These are phyloP conservation scores for Littorina saxatilis DNA, from an alignment of 1,140 invertebrate species.

Conservation along the genomic window DNA sequence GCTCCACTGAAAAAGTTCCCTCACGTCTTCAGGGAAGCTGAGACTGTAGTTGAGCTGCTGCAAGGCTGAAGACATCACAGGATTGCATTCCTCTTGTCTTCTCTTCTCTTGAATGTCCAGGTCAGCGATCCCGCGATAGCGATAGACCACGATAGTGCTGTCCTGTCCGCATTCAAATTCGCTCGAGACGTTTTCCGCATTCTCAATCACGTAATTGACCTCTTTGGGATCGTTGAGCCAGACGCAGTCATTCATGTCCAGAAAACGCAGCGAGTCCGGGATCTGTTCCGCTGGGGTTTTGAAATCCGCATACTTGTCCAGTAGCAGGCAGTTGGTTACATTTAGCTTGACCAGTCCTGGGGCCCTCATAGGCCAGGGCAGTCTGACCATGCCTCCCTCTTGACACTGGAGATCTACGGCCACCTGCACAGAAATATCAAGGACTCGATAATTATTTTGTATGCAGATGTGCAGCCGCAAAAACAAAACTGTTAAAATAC, in stretches of 20 bases:
- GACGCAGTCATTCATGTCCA: constrained; percentile 41
- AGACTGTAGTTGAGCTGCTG: too few species aligned
- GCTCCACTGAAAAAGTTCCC: neutral
- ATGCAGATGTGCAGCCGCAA: neutral
- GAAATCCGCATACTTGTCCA: constrained; percentile 43
- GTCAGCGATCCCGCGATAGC: neutral
- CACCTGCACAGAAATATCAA: neutral
- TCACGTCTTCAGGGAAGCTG: too few species aligned
- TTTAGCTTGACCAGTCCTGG: constrained; percentile 36
- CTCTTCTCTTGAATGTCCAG: too few species aligned
- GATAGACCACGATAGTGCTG: constrained; percentile 22
- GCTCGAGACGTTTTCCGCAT: constrained; percentile 39
- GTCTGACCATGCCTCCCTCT: constrained; percentile 34
- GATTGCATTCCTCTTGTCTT: too few species aligned
- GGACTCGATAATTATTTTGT: neutral
- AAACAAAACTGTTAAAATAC: neutral
- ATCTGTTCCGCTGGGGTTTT: constrained; percentile 9
- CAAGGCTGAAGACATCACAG: too few species aligned
- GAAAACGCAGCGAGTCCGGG: constrained; percentile 44
- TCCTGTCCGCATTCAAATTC: constrained; percentile 53
- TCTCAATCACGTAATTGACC: neutral
- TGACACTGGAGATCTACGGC: constrained; percentile 26
- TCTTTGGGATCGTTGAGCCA: neutral
- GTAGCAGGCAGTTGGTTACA: constrained; percentile 30
- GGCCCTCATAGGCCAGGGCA: constrained; percentile 44